Evolutionary conservation across 2,888 invertebrate species (phyloP), one percentile per base, ranked within the genome.

Genomic region (Meteorus colon): DNA sequence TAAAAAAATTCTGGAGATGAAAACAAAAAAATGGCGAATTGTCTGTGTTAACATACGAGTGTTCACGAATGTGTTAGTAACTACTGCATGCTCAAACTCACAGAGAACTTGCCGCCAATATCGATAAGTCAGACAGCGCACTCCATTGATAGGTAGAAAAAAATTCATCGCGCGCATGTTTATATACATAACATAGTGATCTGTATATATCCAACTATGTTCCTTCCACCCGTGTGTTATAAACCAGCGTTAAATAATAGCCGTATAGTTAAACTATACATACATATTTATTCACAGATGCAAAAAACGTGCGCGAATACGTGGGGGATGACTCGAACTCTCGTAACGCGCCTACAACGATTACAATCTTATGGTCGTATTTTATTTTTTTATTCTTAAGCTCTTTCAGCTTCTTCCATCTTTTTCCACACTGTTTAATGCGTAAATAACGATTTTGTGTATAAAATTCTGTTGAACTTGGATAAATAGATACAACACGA

Each of bases 41-140:
- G 8, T 34, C 4, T 34, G 34, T 34, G 34, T 34, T 4, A 6
- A 34, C 8, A 8, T 34, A 8, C 8, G 34, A 6, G 34, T 4
- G 34, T 6, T 34, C 24, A 24, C 24, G 24, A 24, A 34, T 48
- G 48, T 48, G 19, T n/a, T 55, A 55, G 55, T 55, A n/a, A 55
- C 48, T 55, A 55, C 55, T 55, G 55, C 55, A 19, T 55, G 19
- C 19, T n/a, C 48, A 48, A 48, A n/a, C 41, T 48, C 19, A 6
- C 55, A 55, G 19, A 8, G 51, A 65, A 60, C 66, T 48, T 73
- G 34, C 69, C 82, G 85, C 87, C 88, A 87, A 87, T 88, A 88
- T 86, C 88, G 86, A 87, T 87, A 88, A 88, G 85, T 88, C 86
- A 87, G 85, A 78, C 81, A 59, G 34, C 45, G 41, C n/a, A 55